Percentiles rank a stretch among this genome's conserved stretches.
These are phyloP conservation scores for Timandra comae DNA, from an alignment of 2,888 invertebrate species.

Conservation along the genomic window DNA sequence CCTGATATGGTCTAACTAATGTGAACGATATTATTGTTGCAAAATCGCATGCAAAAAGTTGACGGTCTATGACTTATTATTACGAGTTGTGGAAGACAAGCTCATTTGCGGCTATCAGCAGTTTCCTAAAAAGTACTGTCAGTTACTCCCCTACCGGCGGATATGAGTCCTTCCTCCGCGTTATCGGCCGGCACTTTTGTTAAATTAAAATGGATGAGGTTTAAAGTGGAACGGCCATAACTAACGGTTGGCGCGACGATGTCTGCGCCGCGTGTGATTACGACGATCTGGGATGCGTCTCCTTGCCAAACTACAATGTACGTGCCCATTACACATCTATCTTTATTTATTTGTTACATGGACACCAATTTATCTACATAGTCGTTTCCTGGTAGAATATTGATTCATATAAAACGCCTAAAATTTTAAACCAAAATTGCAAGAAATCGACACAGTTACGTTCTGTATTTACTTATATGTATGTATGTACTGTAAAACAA, in stretches of 20 bases:
- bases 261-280: slow-evolving; percentile 17
- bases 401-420: too few relatives aligned
- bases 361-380: too few relatives aligned
- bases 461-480: too few relatives aligned
- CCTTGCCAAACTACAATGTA: slow-evolving; percentile 7
- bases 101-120: slow-evolving; percentile 21
- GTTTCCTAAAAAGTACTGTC: slow-evolving; percentile 23
- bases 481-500: too few relatives aligned
- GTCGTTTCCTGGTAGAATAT: too few relatives aligned
- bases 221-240: slow-evolving; percentile 73
- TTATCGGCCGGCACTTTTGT: slow-evolving; percentile 74
- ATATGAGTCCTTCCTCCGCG: slow-evolving; percentile 72
- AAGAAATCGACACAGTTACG: too few relatives aligned
- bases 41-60: too few relatives aligned
- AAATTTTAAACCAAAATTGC: too few relatives aligned
- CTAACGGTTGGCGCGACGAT: slow-evolving; percentile 62
- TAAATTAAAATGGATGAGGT: slow-evolving; percentile 76
- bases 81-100: slow-evolving; percentile 3
- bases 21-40: too few relatives aligned
- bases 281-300: slow-evolving; percentile 14
- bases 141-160: slow-evolving; percentile 38
- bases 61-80: too few relatives aligned
- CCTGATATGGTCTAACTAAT: too few relatives aligned
- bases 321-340: neutral
- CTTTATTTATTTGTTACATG: neutral